These are phyloP conservation scores for Brachionus manjavacas DNA, from an alignment of 1,140 invertebrate genomes.

Conservation along the genomic window DNA sequence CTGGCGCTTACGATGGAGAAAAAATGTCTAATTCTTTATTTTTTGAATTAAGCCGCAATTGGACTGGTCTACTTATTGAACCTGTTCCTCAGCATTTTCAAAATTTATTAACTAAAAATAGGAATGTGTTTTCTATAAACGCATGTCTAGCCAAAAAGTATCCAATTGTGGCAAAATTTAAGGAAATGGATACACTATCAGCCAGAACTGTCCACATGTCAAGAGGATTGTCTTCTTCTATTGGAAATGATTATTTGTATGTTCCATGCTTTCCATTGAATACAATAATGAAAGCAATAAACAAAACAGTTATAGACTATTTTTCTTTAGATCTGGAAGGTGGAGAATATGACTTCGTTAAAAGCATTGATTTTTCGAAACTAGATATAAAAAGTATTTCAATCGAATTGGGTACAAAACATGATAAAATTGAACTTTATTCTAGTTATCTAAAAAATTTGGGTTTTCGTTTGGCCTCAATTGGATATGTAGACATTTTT, in stretches of 20 bases:
- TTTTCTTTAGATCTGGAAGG: slow-evolving; percentile 48
- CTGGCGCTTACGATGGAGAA: slow-evolving; percentile 61
- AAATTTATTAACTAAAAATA: slow-evolving; percentile 52
- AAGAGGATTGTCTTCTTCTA: neutral
- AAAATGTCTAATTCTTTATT: slow-evolving; percentile 64
- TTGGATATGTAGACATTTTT: neutral
- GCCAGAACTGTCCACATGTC: neutral
- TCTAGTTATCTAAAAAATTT: neutral
- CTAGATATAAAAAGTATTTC: neutral
- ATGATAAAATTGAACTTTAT: neutral
- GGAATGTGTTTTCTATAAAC: slow-evolving; percentile 29
- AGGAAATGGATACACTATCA: neutral
- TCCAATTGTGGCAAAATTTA: neutral
- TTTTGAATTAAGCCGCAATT: slow-evolving; percentile 66
- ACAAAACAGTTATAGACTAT: slow-evolving; percentile 45
- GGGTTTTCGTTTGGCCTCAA: neutral
- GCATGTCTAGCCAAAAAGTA: neutral
- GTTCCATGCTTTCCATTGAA: neutral
- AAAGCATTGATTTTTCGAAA: neutral
- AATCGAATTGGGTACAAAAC: neutral
- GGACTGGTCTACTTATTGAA: slow-evolving; percentile 69
- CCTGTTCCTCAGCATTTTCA: slow-evolving; percentile 64
- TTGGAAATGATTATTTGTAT: neutral
- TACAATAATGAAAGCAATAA: slow-evolving; percentile 9
- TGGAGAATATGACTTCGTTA: slow-evolving; percentile 43